Conservation (phyloP, 2,113 vertebrate genomes). For the Sorex fumeus region DNA sequence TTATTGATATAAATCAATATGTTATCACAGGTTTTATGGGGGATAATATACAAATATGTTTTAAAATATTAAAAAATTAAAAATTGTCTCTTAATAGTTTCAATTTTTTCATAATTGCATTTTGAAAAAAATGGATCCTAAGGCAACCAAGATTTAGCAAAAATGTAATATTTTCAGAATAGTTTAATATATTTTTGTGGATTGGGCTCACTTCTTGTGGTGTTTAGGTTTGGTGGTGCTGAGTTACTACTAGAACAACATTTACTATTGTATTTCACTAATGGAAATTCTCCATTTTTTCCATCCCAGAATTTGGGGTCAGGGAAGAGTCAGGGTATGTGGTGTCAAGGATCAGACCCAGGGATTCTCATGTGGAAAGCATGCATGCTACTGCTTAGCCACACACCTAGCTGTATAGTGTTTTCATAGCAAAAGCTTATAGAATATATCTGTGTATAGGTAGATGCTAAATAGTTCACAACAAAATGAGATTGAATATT, state of each 20-base stretch:
- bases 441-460: background rate
- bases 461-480: background rate
- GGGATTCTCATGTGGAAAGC: no score
- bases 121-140: slow-evolving; percentile 44
- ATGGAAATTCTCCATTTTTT: no score
- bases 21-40: slow-evolving; percentile 61
- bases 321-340: no score
- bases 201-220: no score
- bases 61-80: slow-evolving; percentile 59
- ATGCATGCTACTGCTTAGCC: no score
- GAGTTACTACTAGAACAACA: no score
- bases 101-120: slow-evolving; percentile 69
- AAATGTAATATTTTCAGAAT: background rate
- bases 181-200: no score
- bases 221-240: no score
- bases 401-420: no score
- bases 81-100: slow-evolving; percentile 44
- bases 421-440: background rate
- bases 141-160: background rate
- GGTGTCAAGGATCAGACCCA: no score
- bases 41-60: slow-evolving; percentile 55
- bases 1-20: slow-evolving; percentile 57
- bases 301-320: no score
- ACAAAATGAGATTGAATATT: slow-evolving; percentile 9
- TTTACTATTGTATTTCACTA: no score